Evolutionary conservation across 2,797 vertebrate genomes (phyloP).

Genomic region (Otus scops): DNA sequence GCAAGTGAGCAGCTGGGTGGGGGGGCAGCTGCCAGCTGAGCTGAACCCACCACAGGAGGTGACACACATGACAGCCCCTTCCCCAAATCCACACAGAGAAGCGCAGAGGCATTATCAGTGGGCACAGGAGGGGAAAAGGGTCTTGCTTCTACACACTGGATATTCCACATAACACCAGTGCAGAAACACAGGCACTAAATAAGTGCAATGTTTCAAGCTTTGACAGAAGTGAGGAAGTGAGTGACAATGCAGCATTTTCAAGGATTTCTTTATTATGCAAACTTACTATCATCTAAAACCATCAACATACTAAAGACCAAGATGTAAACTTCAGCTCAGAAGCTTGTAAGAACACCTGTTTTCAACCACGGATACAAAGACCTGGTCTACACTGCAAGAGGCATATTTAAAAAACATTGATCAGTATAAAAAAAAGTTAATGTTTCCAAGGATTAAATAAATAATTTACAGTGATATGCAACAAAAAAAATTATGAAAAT

Average conservation of each 20-base stretch:
- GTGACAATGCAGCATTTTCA: accelerated
- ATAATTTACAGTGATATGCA: slow-evolving; percentile 15
- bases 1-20: accelerated
- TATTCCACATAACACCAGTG: neutral
- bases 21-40: neutral
- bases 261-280: slow-evolving; percentile 21
- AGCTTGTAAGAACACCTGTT: neutral
- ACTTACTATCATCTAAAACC: slow-evolving; percentile 10
- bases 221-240: neutral
- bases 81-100: neutral
- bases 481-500: neutral
- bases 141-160: neutral
- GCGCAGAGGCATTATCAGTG: accelerated
- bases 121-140: neutral
- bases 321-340: neutral
- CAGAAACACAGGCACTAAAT: neutral
- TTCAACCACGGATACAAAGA: neutral
- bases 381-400: neutral
- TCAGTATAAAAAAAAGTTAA: neutral
- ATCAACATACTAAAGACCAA: neutral
- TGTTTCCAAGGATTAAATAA: slow-evolving; percentile 1
- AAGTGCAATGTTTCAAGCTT: neutral
- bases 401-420: slow-evolving; percentile 20
- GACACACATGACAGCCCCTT: accelerated
- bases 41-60: neutral